Evolutionary conservation across 2,797 vertebrate species (phyloP).

Genomic region (Pseudomugil tenellus): DNA sequence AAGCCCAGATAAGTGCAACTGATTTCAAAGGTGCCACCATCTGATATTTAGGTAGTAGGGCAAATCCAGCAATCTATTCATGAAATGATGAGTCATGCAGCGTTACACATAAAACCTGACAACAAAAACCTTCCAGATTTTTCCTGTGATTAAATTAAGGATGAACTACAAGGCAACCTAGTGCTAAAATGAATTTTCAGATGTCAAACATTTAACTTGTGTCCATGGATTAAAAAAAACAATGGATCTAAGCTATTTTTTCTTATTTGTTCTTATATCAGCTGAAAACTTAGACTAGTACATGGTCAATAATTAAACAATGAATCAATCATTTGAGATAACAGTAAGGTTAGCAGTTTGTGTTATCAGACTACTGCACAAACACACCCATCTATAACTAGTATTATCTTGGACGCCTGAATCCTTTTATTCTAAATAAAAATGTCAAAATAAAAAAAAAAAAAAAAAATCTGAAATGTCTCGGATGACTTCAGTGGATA

Average conservation of each 20-base stretch:
- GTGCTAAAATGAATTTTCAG: neutral
- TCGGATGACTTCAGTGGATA: too few species aligned
- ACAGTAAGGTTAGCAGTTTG: neutral
- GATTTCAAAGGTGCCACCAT: slow-evolving; percentile 13
- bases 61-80: slow-evolving; percentile 7
- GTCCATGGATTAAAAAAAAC: neutral
- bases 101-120: slow-evolving; percentile 54
- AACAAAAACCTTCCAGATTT: slow-evolving; percentile 16
- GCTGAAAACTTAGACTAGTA: slow-evolving; percentile 1
- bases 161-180: neutral
- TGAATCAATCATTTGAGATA: slow-evolving; percentile 7
- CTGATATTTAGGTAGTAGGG: slow-evolving; percentile 17
- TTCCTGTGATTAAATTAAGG: neutral
- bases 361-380: neutral
- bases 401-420: neutral
- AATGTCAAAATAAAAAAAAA: too few species aligned
- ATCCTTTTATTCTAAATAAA: too few species aligned
- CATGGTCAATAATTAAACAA: slow-evolving; percentile 31
- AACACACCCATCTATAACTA: neutral
- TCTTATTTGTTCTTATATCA: neutral
- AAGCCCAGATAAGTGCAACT: slow-evolving; percentile 10
- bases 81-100: slow-evolving; percentile 74
- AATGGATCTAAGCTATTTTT: neutral
- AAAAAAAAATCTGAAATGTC: too few species aligned
- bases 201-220: neutral